phyloP scores from a whole-genome alignment of 2,888 invertebrate genomes.

The Calameuta filiformis region DNA sequence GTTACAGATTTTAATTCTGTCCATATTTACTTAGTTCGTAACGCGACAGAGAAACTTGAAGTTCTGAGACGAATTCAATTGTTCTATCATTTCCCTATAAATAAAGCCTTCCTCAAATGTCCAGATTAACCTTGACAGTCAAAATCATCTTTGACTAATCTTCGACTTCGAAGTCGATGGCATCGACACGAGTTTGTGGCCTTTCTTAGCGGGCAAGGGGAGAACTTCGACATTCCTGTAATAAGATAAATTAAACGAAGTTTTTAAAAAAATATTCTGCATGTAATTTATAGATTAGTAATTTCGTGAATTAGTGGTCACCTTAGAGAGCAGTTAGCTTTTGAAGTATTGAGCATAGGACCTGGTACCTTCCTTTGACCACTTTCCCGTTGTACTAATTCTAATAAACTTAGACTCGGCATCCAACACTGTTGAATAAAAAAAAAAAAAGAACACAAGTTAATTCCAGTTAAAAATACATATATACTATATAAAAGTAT shows the following conservation, averaged over 20 bases:
- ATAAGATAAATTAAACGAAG: constrained; percentile 1
- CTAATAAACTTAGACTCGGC: constrained; percentile 86
- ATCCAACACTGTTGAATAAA: constrained; percentile 80
- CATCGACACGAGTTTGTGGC: constrained; percentile 40
- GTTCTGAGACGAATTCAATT: neutral
- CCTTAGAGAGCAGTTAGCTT: constrained; percentile 47
- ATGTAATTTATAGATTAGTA: neutral
- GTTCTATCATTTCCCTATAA: neutral
- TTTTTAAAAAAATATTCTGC: neutral
- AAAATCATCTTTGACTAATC: constrained; percentile 58
- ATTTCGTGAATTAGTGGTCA: constrained; percentile 26
- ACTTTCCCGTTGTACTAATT: constrained; percentile 83
- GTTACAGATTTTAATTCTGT: neutral
- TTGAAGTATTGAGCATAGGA: constrained; percentile 69
- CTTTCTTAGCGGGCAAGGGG: constrained; percentile 51
- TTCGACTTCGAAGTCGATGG: constrained; percentile 40
- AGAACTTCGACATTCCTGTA: constrained; percentile 54
- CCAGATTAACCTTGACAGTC: constrained; percentile 36
- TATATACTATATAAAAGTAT: constrained; percentile 24
- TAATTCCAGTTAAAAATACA: constrained; percentile 11
- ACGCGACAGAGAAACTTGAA: neutral
- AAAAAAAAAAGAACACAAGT: constrained; percentile 13
- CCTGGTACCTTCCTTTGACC: constrained; percentile 84
- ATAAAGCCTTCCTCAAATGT: neutral
- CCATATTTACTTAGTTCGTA: neutral